phyloP scores from a whole-genome alignment of 53 echinoderm and acorn worm genomes.

The Crossaster papposus region DNA sequence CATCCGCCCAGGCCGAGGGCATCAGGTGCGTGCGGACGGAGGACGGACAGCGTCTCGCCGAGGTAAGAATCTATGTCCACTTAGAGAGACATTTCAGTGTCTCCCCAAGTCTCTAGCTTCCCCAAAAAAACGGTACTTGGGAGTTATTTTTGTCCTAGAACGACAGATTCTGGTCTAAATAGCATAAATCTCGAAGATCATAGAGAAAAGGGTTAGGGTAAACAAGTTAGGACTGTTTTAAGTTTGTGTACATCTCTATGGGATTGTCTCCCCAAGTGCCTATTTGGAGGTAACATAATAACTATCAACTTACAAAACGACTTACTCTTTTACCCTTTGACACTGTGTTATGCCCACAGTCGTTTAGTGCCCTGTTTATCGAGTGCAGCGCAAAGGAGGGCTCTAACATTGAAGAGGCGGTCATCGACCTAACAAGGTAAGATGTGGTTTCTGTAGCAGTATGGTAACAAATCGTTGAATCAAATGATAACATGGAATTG shows the following conservation, averaged over 20 bases:
- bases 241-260: too few species aligned
- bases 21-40: conserved; percentile 84
- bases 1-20: conserved; percentile 82
- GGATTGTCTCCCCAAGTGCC: too few species aligned
- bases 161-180: too few species aligned
- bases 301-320: background rate
- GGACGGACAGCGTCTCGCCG: conserved; percentile 88
- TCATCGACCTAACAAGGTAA: conserved; percentile 75
- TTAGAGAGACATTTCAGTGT: too few species aligned
- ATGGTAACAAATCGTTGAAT: too few species aligned
- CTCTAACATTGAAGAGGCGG: conserved; percentile 77
- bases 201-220: too few species aligned
- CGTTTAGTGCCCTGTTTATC: conserved; percentile 89
- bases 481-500: too few species aligned
- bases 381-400: conserved; percentile 96
- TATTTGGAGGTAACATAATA: background rate
- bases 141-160: too few species aligned
- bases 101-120: too few species aligned
- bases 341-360: conserved; percentile 64
- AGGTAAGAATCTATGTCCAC: conserved; percentile 64
- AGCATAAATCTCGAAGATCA: too few species aligned
- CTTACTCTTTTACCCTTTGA: background rate
- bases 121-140: too few species aligned
- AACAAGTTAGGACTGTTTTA: too few species aligned
- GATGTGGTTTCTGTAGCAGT: background rate